A percentile compares a stretch with the other conserved stretches of the same genome.
Conservation (phyloP, 1,140 invertebrate species). For the Drosophila punjabiensis region DNA sequence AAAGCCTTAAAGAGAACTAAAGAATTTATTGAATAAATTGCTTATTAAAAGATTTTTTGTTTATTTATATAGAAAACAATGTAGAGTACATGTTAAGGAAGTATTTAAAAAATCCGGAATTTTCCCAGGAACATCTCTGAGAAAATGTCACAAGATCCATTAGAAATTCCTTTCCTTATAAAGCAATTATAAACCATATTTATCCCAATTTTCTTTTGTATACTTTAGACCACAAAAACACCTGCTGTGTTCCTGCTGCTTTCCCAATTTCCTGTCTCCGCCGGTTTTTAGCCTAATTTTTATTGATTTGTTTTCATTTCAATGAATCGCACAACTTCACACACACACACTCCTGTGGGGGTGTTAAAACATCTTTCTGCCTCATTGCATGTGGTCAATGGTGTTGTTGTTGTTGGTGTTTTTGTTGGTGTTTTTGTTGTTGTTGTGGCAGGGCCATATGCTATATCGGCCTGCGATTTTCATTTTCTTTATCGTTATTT, state of each 20-base stretch:
- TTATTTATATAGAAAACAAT: background rate
- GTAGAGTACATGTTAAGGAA: background rate
- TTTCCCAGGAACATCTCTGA: background rate
- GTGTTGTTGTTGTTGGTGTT: slow-evolving; percentile 4
- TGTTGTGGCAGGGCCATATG: slow-evolving; percentile 41
- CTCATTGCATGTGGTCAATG: slow-evolving; percentile 48
- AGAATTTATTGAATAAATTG: background rate
- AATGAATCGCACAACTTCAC: slow-evolving; percentile 44
- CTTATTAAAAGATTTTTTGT: background rate
- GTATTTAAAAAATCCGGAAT: background rate
- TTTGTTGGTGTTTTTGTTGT: slow-evolving; percentile 10
- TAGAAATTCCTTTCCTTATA: too few relatives aligned
- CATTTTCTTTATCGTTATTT: slow-evolving; percentile 49
- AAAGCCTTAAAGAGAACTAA: background rate
- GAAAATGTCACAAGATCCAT: background rate
- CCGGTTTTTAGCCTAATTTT: slow-evolving; percentile 37
- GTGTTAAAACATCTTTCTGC: slow-evolving; percentile 47
- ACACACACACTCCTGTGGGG: slow-evolving; percentile 21
- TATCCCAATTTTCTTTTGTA: background rate
- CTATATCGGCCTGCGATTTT: slow-evolving; percentile 52
- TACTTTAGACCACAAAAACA: slow-evolving; percentile 2
- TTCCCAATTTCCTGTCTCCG: slow-evolving; percentile 4
- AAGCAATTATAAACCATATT: background rate
- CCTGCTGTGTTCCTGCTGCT: slow-evolving; percentile 24
- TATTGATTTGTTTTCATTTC: slow-evolving; percentile 63